These are phyloP conservation scores for Onychorhynchus coronatus DNA, from an alignment of 2,113 vertebrate species.

Conservation along the genomic window DNA sequence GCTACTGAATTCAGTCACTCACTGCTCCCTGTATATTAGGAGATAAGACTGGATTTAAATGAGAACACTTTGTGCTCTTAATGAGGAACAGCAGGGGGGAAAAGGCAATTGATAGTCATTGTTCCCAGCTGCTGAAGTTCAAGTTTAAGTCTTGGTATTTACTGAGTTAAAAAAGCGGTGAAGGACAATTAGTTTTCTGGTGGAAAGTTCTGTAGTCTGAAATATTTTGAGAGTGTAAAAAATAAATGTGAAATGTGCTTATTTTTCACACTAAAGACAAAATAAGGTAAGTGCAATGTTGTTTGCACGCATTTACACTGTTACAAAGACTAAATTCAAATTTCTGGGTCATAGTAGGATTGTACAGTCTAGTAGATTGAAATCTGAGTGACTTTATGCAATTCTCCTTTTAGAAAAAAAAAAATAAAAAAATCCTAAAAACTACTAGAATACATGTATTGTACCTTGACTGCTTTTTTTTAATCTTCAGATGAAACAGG, in stretches of 20 bases:
- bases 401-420: constrained; percentile 33
- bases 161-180: neutral
- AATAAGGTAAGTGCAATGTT: neutral
- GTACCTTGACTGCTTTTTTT: constrained; percentile 12
- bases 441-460: constrained; percentile 17
- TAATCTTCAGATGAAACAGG: constrained; percentile 52
- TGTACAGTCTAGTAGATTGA: constrained; percentile 20
- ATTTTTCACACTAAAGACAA: neutral
- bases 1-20: neutral
- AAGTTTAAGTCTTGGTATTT: neutral
- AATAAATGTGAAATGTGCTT: neutral
- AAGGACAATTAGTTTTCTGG: neutral
- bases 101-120: neutral
- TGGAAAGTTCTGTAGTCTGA: neutral
- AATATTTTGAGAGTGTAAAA: neutral
- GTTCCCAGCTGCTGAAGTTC: neutral
- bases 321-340: constrained; percentile 28
- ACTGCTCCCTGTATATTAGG: neutral
- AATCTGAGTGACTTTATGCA: constrained; percentile 49
- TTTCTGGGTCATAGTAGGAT: constrained; percentile 48
- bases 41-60: constrained; percentile 47
- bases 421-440: constrained; percentile 28
- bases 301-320: neutral
- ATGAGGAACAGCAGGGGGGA: constrained; percentile 1
- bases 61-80: constrained; percentile 5